Percentiles rank a stretch among this genome's conserved stretches.
Conservation (phyloP, 2,113 vertebrate species). For the Electrona antarctica region DNA sequence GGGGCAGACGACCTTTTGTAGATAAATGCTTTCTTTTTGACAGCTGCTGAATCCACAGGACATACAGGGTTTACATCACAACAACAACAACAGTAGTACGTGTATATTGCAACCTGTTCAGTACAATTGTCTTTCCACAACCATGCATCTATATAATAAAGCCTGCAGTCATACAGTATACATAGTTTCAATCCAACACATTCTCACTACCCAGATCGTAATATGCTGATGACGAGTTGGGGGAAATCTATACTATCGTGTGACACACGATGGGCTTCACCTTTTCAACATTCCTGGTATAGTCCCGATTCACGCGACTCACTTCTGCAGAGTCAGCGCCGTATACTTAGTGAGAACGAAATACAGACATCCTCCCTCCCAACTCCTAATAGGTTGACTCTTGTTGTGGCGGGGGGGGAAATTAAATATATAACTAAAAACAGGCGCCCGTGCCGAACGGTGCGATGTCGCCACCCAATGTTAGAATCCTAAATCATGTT, state of each 20-base stretch:
- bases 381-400: too few relatives aligned
- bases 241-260: background rate
- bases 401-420: too few relatives aligned
- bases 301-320: too few relatives aligned
- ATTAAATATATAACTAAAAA: too few relatives aligned
- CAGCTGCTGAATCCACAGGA: slow-evolving; percentile 90
- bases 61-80: slow-evolving; percentile 97
- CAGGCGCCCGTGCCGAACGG: too few relatives aligned
- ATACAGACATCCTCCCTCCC: too few relatives aligned
- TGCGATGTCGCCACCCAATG: background rate
- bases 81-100: background rate
- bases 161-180: background rate
- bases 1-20: slow-evolving; percentile 78
- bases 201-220: background rate
- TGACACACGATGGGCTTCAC: too few relatives aligned
- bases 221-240: background rate
- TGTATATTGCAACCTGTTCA: slow-evolving; percentile 84
- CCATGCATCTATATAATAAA: background rate
- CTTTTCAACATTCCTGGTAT: too few relatives aligned
- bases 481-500: background rate
- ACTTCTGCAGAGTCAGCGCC: too few relatives aligned
- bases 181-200: background rate
- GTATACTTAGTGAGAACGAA: too few relatives aligned
- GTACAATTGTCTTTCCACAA: slow-evolving; percentile 71
- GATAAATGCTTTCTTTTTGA: slow-evolving; percentile 81